Conservation (phyloP, 2,888 invertebrate genomes). For the Epinotia ramella region DNA sequence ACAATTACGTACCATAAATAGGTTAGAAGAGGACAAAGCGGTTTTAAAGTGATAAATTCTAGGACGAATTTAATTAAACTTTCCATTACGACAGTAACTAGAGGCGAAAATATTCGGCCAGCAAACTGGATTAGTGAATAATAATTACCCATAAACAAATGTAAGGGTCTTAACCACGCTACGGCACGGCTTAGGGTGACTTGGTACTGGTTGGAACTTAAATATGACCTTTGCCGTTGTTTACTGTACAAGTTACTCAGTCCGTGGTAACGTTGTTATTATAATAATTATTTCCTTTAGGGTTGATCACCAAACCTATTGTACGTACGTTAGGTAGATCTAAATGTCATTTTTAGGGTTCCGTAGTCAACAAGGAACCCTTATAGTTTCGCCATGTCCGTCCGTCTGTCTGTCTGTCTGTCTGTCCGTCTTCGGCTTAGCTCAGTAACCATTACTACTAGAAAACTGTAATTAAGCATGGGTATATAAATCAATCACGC, state of each 20-base stretch:
- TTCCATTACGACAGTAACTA: slow-evolving; percentile 52
- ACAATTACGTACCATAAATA: neutral
- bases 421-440: too few relatives aligned
- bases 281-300: neutral
- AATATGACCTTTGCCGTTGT: slow-evolving; percentile 52
- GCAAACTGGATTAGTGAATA: slow-evolving; percentile 57
- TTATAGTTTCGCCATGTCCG: too few relatives aligned
- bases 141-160: slow-evolving; percentile 55
- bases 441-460: too few relatives aligned
- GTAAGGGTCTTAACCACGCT: slow-evolving; percentile 56
- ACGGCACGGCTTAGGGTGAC: slow-evolving; percentile 51
- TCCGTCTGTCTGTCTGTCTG: too few relatives aligned
- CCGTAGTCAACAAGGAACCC: too few relatives aligned
- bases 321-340: too few relatives aligned
- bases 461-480: too few relatives aligned
- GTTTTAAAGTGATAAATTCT: slow-evolving; percentile 50
- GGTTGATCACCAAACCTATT: too few relatives aligned
- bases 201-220: slow-evolving; percentile 55
- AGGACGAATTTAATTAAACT: slow-evolving; percentile 50
- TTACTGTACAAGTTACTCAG: slow-evolving; percentile 41
- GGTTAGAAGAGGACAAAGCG: slow-evolving; percentile 32
- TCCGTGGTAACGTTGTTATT: neutral
- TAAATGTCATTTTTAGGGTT: too few relatives aligned
- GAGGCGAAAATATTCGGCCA: slow-evolving; percentile 51
- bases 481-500: too few relatives aligned